Base-by-base conservation (phyloP, 2,113 vertebrate genomes). In the Platichthys stellatus region DNA sequence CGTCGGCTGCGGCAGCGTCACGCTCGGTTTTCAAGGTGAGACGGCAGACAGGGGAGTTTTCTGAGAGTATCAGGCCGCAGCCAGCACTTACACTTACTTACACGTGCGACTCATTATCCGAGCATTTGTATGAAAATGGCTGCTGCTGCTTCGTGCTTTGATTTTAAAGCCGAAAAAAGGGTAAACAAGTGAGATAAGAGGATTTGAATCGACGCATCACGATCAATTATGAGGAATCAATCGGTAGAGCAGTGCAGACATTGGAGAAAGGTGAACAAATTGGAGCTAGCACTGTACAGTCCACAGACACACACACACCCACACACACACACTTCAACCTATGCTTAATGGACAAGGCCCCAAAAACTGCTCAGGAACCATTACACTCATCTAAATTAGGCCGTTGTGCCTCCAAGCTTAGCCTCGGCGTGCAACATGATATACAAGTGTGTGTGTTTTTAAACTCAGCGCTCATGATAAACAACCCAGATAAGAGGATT, bases 11-110 rank as follows among this genome's bases (percentile, higher is more conserved):
- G 89, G 90, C 91, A 93, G 90, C 78, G 67, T 89, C 86, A 85
- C 85, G 91, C 82, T 80, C 77, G 49, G 80, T 61, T 86, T 73
- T 85, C 87, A 93, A 93, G 90, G 92, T 94, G 89, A 90, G 71
- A 69, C 18, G 35, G 51, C 64, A 73, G 77, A 67, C 35, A 49
- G 71, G 72, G 86, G 85, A 69, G 14, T 51, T 82, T 80, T 63
- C 3, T 24, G 63, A 49, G 71, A 84, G 72, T 72, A 66, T 78
- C 40, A 74, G 75, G 74, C 76, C 49, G 14, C 53, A 18, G 83
- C 71, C 69, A 85, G 72, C 84, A 63, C 74, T 73, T 69, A 26
- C 17, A 35, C 53, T 43, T 21, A 56, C 21, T 8, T 4, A 56
- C 54, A 57, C 53, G 8, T 63, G 15, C 45, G 24, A 2, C 53